Evolutionary conservation across 2,797 vertebrate genomes (phyloP), one percentile per base, ranked within the genome.

Genomic region (Ficedula albicollis): DNA sequence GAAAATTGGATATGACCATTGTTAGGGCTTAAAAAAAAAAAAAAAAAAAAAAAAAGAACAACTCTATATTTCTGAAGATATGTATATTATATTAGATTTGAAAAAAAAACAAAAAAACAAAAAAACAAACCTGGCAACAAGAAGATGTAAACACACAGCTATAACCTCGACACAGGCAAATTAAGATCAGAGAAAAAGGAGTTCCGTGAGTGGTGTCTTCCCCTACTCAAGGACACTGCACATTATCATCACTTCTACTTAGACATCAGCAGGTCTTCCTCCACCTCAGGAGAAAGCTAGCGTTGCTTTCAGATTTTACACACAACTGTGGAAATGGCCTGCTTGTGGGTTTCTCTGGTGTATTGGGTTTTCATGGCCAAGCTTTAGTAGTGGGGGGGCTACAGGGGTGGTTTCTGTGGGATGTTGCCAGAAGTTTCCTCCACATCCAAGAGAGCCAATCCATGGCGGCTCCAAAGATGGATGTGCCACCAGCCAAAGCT

Each of bases 301-400:
- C 19, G 55, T 27, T 43, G 7, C 2, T 52, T 75, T 85, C 51
- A 48, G 16, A n/a, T 82, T 87, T 36, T 48, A 16, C 26, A 56
- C 9, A 22, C 5, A 26, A 38, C 4, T 30, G 12, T 77, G 32
- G 10, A 69, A 20, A 54, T 39, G 6, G 7, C 44, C 51, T 64
- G 6, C 8, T 77, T 2, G 1, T 34, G 7, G 1, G 4, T n/a
- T 91, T 73, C 29, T 54, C 8, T 1, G 1, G 11, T 30, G 4
- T 9, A 41, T 9, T 48, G 9, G 2, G 8, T 20, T 64, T 19
- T 7, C 16, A 25, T 34, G 26, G 25, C 25, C 20, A 34, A 30
- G 20, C 10, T 64, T 48, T 73, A 69, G 11, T 26, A 41, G 34
- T 13, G 20, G 20, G 8, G 8, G 5, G 6, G 4, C 3, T 48